These are phyloP conservation scores for Danio tinwini DNA, from an alignment of 2,797 vertebrate genomes.

Conservation along the genomic window DNA sequence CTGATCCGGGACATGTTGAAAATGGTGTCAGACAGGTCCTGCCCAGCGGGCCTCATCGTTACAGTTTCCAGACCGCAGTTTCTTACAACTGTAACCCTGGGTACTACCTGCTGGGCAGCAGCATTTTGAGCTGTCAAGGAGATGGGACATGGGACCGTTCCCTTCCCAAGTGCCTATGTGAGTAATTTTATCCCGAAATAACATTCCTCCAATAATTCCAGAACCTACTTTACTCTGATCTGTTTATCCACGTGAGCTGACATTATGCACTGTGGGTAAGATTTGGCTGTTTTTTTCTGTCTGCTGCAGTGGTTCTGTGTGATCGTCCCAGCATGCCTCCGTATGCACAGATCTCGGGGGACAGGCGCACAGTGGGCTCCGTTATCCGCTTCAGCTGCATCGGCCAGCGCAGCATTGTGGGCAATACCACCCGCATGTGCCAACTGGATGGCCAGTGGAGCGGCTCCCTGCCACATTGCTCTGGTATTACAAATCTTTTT, in stretches of 20 bases:
- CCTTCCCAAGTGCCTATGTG: slow-evolving; percentile 92
- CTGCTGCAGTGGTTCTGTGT: slow-evolving; percentile 89
- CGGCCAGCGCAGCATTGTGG: slow-evolving; percentile 83
- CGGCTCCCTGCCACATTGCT: slow-evolving; percentile 94
- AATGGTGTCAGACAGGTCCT: slow-evolving; percentile 90
- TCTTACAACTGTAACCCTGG: slow-evolving; percentile 92
- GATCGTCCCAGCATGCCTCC: slow-evolving; percentile 92
- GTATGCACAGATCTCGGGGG: slow-evolving; percentile 89
- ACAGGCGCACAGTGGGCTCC: slow-evolving; percentile 88
- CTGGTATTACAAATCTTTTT: slow-evolving; percentile 78
- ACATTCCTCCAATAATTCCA: background rate
- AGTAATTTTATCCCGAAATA: slow-evolving; percentile 72
- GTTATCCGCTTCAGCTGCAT: slow-evolving; percentile 93
- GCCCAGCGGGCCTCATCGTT: slow-evolving; percentile 86
- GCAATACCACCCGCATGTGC: slow-evolving; percentile 94
- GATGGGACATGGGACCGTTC: slow-evolving; percentile 96
- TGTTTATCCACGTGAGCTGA: background rate
- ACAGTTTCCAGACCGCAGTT: slow-evolving; percentile 92
- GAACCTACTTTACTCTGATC: background rate
- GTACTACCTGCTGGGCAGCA: slow-evolving; percentile 93
- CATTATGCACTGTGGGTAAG: slow-evolving; percentile 16
- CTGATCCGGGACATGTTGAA: slow-evolving; percentile 93
- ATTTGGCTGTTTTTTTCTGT: slow-evolving; percentile 31
- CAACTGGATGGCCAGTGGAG: slow-evolving; percentile 96
- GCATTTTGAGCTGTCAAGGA: slow-evolving; percentile 92